Conservation (phyloP, 2,888 invertebrate species). For the Cryptus viduatorius region DNA sequence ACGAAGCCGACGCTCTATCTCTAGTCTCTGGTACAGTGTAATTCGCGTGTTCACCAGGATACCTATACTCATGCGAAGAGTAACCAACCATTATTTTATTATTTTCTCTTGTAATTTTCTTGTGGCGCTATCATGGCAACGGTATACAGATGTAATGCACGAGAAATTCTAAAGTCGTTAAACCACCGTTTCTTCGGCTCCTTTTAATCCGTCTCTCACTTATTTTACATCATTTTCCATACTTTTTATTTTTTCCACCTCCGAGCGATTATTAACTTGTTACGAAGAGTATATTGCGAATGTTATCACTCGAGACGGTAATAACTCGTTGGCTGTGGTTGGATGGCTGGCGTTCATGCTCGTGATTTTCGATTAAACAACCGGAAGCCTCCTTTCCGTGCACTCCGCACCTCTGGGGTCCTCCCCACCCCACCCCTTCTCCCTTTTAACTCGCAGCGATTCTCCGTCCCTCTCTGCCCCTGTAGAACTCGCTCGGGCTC, state of each 20-base stretch:
- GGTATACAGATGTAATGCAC: background rate
- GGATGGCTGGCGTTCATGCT: slow-evolving; percentile 18
- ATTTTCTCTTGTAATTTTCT: slow-evolving; percentile 1
- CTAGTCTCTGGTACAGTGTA: background rate
- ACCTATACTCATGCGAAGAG: slow-evolving; percentile 8
- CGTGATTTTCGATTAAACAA: slow-evolving; percentile 64
- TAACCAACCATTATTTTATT: slow-evolving; percentile 21
- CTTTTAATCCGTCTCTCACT: background rate
- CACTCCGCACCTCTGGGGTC: slow-evolving; percentile 17
- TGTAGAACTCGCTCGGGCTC: slow-evolving; percentile 31
- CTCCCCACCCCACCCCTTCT: slow-evolving; percentile 26
- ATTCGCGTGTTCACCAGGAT: background rate
- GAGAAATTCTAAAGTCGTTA: slow-evolving; percentile 21
- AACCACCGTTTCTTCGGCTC: slow-evolving; percentile 28
- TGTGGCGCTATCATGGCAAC: slow-evolving; percentile 28
- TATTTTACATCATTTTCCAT: slow-evolving; percentile 14
- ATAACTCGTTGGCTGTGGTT: slow-evolving; percentile 30
- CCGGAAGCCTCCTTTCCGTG: slow-evolving; percentile 65
- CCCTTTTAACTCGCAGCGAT: slow-evolving; percentile 19
- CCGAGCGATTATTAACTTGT: slow-evolving; percentile 14
- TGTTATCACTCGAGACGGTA: slow-evolving; percentile 27
- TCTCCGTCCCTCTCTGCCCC: slow-evolving; percentile 4
- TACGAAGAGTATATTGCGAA: slow-evolving; percentile 26
- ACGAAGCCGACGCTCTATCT: background rate
- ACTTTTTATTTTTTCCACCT: background rate